phyloP scores from a whole-genome alignment of 2,113 vertebrate species.

The Terrapene triunguis region DNA sequence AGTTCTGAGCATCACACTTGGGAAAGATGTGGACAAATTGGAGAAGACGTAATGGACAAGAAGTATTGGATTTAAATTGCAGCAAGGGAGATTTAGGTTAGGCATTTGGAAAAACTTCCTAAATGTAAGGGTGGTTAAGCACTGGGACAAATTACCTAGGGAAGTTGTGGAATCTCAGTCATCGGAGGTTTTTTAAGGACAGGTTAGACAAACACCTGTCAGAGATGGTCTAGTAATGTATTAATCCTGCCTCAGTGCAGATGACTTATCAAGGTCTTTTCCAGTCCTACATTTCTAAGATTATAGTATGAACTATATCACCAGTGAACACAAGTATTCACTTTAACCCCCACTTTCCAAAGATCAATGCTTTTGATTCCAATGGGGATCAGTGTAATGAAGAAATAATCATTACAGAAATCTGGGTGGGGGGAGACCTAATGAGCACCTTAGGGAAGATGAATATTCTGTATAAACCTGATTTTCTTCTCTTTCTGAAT shows the following conservation, averaged over 20 bases:
- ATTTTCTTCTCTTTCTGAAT: background rate
- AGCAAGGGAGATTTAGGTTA: too few species aligned
- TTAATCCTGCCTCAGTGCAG: too few species aligned
- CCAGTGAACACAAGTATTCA: background rate
- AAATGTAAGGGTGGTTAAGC: too few species aligned
- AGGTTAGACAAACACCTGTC: too few species aligned
- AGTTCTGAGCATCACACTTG: too few species aligned
- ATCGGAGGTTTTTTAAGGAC: too few species aligned
- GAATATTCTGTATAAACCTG: background rate
- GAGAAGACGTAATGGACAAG: too few species aligned
- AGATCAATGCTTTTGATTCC: rapidly evolving
- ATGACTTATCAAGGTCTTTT: background rate
- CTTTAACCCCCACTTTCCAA: background rate
- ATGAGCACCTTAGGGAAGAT: background rate
- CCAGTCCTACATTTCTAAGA: background rate
- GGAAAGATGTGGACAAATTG: too few species aligned
- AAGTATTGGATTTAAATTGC: too few species aligned
- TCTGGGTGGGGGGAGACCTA: background rate
- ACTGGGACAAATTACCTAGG: too few species aligned
- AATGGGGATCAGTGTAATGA: background rate
- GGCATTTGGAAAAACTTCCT: too few species aligned
- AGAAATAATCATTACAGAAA: background rate
- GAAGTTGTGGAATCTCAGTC: too few species aligned
- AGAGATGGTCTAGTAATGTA: background rate
- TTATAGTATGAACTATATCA: background rate